These are phyloP conservation scores for Chelonus insularis DNA, from an alignment of 1,140 invertebrate genomes.

Conservation along the genomic window DNA sequence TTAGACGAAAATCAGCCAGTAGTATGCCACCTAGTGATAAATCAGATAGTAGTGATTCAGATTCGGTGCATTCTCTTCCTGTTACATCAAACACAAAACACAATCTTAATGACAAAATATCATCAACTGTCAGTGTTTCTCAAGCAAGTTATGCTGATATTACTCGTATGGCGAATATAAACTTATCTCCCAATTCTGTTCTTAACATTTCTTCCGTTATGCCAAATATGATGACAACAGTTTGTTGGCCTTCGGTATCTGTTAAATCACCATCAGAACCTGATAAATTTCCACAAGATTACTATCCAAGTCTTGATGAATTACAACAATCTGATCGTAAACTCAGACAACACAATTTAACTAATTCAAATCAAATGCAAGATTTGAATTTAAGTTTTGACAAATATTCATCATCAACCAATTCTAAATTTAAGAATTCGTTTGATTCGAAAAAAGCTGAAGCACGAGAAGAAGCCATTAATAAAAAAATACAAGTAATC, in stretches of 20 bases:
- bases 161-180: conserved; percentile 64
- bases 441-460: conserved; percentile 47
- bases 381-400: conserved; percentile 47
- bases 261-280: conserved; percentile 44
- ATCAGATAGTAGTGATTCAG: conserved; percentile 74
- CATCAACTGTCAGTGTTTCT: conserved; percentile 60
- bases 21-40: conserved; percentile 65
- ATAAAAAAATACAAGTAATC: conserved; percentile 50
- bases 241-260: conserved; percentile 47
- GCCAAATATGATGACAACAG: conserved; percentile 40
- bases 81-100: conserved; percentile 62
- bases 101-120: conserved; percentile 47
- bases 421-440: conserved; percentile 47
- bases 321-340: conserved; percentile 50
- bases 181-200: conserved; percentile 46
- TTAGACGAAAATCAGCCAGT: conserved; percentile 55
- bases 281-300: conserved; percentile 48
- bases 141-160: conserved; percentile 77
- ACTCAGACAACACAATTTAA: conserved; percentile 41
- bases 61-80: conserved; percentile 74
- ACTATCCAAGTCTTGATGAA: conserved; percentile 56
- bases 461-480: conserved; percentile 51
- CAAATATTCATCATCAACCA: conserved; percentile 44
- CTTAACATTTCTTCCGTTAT: conserved; percentile 46
- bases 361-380: conserved; percentile 39